Evolutionary conservation across 2,113 vertebrate species (phyloP).

Genomic region (Leptobrachium leishanense): DNA sequence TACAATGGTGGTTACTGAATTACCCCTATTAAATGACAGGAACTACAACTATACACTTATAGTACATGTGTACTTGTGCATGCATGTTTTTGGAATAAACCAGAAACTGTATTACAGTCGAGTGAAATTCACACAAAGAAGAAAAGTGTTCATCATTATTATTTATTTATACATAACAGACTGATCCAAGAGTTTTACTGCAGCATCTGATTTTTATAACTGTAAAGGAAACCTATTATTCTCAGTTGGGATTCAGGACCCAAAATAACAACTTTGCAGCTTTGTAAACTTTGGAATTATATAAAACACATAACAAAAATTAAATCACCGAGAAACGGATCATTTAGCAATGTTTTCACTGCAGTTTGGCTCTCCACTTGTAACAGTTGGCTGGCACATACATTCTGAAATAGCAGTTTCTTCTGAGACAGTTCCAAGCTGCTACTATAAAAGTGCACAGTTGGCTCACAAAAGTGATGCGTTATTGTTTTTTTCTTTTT

Average conservation of each 20-base stretch:
- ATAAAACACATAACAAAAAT: conserved; percentile 75
- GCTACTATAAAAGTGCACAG: conserved; percentile 72
- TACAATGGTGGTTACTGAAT: no score
- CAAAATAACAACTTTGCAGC: conserved; percentile 71
- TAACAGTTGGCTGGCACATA: conserved; percentile 68
- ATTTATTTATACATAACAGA: no score
- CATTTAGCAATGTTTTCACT: conserved; percentile 71
- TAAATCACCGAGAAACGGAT: conserved; percentile 79
- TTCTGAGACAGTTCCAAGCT: conserved; percentile 73
- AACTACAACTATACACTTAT: no score
- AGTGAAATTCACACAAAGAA: no score
- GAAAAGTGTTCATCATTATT: no score
- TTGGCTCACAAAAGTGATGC: conserved; percentile 65
- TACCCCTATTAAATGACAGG: no score
- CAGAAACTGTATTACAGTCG: no score
- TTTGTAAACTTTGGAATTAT: conserved; percentile 70
- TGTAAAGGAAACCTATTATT: conserved; percentile 53
- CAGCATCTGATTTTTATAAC: no score
- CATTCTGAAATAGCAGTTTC: conserved; percentile 70
- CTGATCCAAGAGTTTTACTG: no score
- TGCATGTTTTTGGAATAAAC: no score
- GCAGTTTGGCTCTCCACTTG: conserved; percentile 75
- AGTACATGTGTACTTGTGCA: no score
- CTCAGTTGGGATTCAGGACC: conserved; percentile 62
- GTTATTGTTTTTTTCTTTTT: conserved; percentile 60